Evolutionary conservation across 2,888 invertebrate genomes (phyloP), one percentile per base, ranked within the genome.

Genomic region (Glyphotaelius pellucidus): DNA sequence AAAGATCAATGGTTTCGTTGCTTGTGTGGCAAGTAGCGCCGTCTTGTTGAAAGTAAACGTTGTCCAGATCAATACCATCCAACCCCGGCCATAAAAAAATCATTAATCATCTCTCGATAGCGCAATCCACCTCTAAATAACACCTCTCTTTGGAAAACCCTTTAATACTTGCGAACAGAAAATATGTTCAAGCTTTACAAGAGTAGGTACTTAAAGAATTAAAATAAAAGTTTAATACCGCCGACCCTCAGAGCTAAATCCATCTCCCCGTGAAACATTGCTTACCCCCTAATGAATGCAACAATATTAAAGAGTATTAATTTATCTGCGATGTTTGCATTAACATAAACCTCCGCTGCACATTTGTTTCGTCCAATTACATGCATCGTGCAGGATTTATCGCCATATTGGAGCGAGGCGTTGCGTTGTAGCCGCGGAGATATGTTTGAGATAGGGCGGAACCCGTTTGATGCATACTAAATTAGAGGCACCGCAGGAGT

Each of bases 281-380:
- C 67, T 67, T 67, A 83, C 35, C 35, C 31, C 31, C 83, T 38
- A 35, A 83, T 83, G 35, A 83, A 32, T 83, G 35, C 32, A 83
- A 38, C 35, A 83, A 83, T 83, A 83, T 83, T 67, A 67, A n/a
- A 25, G 35, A 83, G 83, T 25, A 35, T 83, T 83, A 83, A 35
- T 83, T 83, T 83, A 83, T 83, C 83, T 83, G 32, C 35, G 83
- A 32, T 83, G 83, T 83, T 83, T 35, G 83, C 19, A 83, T 83
- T 83, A 83, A 83, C 83, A 83, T 83, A 83, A 83, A 83, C 35
- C 83, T 83, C 35, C 83, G 25, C 25, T 83, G 83, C 83, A 67
- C 67, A 83, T 83, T 83, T 83, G 83, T 38, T 83, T 32, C 83
- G 7, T 83, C 83, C 83, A 83, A 83, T 83, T 83, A 83, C 83